Percentiles rank a stretch among this genome's conserved stretches.
These are phyloP conservation scores for Hololepta plana DNA, from an alignment of 2,888 invertebrate species.

Conservation along the genomic window DNA sequence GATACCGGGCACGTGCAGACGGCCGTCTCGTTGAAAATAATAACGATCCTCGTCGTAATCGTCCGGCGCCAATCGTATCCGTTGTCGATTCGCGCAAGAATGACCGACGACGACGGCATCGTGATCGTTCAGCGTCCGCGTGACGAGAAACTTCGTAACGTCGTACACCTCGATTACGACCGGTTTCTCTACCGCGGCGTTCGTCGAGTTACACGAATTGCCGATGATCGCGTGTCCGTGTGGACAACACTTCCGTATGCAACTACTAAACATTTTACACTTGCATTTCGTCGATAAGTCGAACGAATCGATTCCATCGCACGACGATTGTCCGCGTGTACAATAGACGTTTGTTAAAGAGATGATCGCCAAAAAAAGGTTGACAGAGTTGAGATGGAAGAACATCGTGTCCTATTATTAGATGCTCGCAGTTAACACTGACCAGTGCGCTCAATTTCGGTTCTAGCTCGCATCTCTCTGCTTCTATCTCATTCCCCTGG, in stretches of 20 bases:
- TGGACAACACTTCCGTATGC: conserved; percentile 2
- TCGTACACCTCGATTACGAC: neutral
- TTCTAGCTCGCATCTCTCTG: too few relatives aligned
- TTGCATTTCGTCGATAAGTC: too few relatives aligned
- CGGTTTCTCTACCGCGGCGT: neutral
- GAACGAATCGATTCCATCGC: conserved; percentile 1
- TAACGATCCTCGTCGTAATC: neutral
- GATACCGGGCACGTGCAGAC: too few relatives aligned
- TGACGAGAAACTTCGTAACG: too few relatives aligned
- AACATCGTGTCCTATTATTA: too few relatives aligned
- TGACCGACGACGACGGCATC: neutral
- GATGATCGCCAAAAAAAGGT: too few relatives aligned
- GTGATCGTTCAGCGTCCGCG: too few relatives aligned
- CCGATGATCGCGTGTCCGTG: conserved; percentile 1
- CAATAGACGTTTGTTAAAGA: conserved; percentile 3
- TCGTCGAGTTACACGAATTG: neutral
- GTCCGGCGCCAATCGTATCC: neutral
- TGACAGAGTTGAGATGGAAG: too few relatives aligned
- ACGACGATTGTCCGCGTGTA: neutral
- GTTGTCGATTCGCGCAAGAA: neutral
- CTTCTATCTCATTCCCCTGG: too few relatives aligned
- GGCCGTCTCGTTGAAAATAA: conserved; percentile 2
- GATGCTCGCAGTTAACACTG: too few relatives aligned
- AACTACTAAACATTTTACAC: too few relatives aligned
- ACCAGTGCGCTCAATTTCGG: too few relatives aligned